A percentile compares a stretch with the other conserved stretches of the same genome.
Evolutionary conservation across 2,797 vertebrate genomes (phyloP).

Genomic region (Takifugu ocellatus): DNA sequence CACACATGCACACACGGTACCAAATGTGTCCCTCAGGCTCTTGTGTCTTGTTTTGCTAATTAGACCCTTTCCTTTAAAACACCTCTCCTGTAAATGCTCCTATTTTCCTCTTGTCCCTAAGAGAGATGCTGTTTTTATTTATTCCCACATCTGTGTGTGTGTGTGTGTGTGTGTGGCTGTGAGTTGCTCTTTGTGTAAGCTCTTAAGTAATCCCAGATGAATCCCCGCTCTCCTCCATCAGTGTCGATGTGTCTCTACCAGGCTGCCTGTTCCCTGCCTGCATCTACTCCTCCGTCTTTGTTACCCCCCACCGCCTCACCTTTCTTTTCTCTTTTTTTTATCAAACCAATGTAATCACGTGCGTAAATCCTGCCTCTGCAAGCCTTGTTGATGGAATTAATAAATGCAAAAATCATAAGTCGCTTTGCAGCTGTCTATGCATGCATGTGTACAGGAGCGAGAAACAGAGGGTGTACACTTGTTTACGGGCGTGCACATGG

Average conservation of each 20-base stretch:
- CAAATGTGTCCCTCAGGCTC: conserved; percentile 64
- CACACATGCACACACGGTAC: conserved; percentile 23
- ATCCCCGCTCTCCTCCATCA: conserved; percentile 69
- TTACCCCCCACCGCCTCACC: conserved; percentile 36
- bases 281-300: conserved; percentile 43
- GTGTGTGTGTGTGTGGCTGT: conserved; percentile 7
- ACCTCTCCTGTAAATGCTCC: conserved; percentile 74
- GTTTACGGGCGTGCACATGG: conserved; percentile 62
- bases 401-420: conserved; percentile 72
- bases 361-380: conserved; percentile 73
- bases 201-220: conserved; percentile 78
- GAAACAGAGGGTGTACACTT: conserved; percentile 44
- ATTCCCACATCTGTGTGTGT: conserved; percentile 59
- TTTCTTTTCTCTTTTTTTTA: conserved; percentile 29
- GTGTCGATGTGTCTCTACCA: conserved; percentile 60
- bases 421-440: conserved; percentile 52
- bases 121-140: conserved; percentile 80
- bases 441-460: conserved; percentile 13
- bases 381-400: conserved; percentile 73
- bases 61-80: conserved; percentile 79
- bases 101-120: conserved; percentile 69
- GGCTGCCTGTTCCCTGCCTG: conserved; percentile 49
- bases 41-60: conserved; percentile 76
- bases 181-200: conserved; percentile 58
- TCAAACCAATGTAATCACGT: conserved; percentile 72